These are phyloP conservation scores for Tethya wilhelma DNA, from an alignment of 37 sponge, comb jelly and placozoan genomes.

Conservation along the genomic window DNA sequence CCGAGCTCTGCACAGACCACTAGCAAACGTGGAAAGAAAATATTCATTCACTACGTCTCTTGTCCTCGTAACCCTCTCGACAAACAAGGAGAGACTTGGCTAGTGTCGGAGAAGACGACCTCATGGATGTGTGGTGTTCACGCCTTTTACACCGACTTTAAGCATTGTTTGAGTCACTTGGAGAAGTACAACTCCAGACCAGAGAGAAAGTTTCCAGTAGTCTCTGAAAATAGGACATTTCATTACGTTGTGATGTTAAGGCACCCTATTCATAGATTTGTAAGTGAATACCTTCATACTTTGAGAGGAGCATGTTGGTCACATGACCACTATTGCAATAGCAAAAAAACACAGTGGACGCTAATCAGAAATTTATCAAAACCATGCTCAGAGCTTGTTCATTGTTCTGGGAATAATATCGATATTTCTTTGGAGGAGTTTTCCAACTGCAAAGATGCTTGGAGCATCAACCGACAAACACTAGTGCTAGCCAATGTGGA, in stretches of 20 bases:
- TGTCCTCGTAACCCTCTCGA: not conserved
- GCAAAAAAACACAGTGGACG: too few species aligned
- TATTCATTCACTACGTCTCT: not conserved
- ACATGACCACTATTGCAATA: too few species aligned
- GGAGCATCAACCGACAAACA: constrained; percentile 65
- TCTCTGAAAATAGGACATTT: constrained; percentile 4
- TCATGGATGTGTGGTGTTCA: constrained; percentile 83
- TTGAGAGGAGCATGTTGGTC: constrained; percentile 65
- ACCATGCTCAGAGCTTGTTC: too few species aligned
- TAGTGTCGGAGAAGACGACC: constrained; percentile 65
- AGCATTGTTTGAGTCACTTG: constrained; percentile 44
- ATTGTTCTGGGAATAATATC: constrained; percentile 20
- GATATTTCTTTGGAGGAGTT: constrained; percentile 54
- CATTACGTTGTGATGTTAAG: constrained; percentile 57
- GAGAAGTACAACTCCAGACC: not conserved
- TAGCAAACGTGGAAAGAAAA: too few species aligned
- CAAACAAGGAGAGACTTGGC: constrained; percentile 39
- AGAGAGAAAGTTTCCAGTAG: not conserved
- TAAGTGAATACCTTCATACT: constrained; percentile 74
- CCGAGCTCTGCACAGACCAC: not conserved
- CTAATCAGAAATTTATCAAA: too few species aligned
- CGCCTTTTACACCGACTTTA: constrained; percentile 49
- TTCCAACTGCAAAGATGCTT: constrained; percentile 47
- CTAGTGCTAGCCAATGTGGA: constrained; percentile 69
- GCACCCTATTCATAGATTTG: constrained; percentile 54